Conservation (phyloP, 1,140 invertebrate species). For the Orussus abietinus region DNA sequence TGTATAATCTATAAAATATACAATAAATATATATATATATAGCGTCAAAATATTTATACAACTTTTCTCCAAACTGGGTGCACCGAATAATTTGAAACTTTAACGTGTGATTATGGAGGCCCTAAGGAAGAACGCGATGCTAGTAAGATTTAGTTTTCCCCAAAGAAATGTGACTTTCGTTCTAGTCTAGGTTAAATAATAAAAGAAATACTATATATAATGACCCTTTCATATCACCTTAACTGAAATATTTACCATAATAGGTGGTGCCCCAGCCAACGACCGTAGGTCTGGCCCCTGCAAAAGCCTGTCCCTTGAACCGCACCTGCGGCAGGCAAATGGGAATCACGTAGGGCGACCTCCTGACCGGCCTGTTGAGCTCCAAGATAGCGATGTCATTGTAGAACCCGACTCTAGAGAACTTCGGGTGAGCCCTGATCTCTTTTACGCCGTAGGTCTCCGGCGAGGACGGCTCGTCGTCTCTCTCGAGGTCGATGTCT, state of each 20-base stretch:
- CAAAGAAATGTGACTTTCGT: too few relatives aligned
- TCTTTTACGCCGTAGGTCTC: conserved; percentile 73
- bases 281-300: conserved; percentile 74
- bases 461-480: conserved; percentile 76
- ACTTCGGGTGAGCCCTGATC: conserved; percentile 75
- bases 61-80: too few relatives aligned
- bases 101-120: too few relatives aligned
- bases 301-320: conserved; percentile 59
- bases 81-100: too few relatives aligned
- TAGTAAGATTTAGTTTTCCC: background rate
- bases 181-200: background rate
- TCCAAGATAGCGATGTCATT: conserved; percentile 87
- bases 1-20: too few relatives aligned
- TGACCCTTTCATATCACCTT: too few relatives aligned
- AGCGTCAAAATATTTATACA: too few relatives aligned
- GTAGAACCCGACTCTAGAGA: conserved; percentile 82
- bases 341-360: conserved; percentile 81
- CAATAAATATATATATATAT: conserved; percentile 1
- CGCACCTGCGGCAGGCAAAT: conserved; percentile 73
- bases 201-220: too few relatives aligned
- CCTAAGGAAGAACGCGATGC: too few relatives aligned
- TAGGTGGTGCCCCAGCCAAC: conserved; percentile 90
- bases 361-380: conserved; percentile 68
- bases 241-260: conserved; percentile 57
- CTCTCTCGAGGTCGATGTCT: conserved; percentile 78